A percentile compares a stretch with the other conserved stretches of the same genome.
Evolutionary conservation across 2,113 vertebrate species (phyloP).

Genomic region (Passer domesticus): DNA sequence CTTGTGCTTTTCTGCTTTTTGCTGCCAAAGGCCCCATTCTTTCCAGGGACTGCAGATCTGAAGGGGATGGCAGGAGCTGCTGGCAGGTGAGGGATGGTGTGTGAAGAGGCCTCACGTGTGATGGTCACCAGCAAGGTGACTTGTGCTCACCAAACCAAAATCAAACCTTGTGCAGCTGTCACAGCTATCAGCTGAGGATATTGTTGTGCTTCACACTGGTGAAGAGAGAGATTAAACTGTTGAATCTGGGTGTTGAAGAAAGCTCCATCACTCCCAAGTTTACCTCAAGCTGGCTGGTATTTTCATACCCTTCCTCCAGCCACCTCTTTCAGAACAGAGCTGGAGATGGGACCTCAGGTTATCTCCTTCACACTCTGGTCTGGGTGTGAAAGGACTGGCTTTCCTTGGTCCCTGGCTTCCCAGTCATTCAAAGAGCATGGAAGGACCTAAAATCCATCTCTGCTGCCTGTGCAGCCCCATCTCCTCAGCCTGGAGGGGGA

Average conservation of each 20-base stretch:
- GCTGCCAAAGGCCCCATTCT: background rate
- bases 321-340: background rate
- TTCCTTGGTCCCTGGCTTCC: background rate
- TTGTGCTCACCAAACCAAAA: background rate
- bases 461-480: background rate
- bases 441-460: background rate
- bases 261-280: background rate
- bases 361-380: background rate
- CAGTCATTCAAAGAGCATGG: background rate
- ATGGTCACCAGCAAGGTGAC: background rate
- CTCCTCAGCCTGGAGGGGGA: background rate
- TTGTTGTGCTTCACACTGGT: background rate
- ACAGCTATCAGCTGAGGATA: too few relatives aligned
- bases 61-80: background rate
- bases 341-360: background rate
- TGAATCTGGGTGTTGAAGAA: background rate
- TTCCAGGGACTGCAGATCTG: fast-evolving
- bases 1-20: background rate
- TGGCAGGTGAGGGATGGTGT: background rate
- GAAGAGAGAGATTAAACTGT: background rate
- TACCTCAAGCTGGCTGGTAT: background rate
- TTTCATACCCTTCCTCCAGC: background rate
- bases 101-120: fast-evolving
- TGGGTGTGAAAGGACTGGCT: background rate
- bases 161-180: background rate